phyloP scores from a whole-genome alignment of 2,113 vertebrate species.

The Leptodactylus fuscus region DNA sequence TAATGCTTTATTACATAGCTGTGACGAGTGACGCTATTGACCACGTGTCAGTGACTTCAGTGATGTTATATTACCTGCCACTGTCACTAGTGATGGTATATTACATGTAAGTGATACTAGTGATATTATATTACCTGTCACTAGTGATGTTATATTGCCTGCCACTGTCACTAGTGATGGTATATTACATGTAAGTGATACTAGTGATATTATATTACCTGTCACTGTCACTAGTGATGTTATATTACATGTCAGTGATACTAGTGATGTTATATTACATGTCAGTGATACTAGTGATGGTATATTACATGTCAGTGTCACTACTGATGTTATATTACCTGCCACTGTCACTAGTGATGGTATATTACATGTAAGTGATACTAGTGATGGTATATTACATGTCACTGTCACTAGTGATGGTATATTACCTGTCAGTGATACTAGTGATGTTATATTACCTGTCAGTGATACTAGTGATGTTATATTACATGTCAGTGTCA shows the following conservation, averaged over 20 bases:
- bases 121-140: background rate
- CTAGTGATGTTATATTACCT: background rate
- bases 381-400: background rate
- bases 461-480: background rate
- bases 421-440: background rate
- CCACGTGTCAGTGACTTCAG: background rate
- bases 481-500: background rate
- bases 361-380: background rate
- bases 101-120: background rate
- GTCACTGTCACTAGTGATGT: background rate
- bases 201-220: background rate
- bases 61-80: background rate
- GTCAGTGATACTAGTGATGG: background rate
- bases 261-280: background rate
- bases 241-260: background rate
- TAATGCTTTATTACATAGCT: background rate
- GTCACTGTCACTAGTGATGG: background rate
- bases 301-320: background rate
- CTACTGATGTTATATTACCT: background rate
- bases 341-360: background rate
- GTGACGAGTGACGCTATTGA: background rate
- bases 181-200: background rate
- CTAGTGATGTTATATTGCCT: background rate
- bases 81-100: background rate
- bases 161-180: too few species aligned